Evolutionary conservation across 2,888 invertebrate genomes (phyloP), one percentile per base, ranked within the genome.

Genomic region (Stenotaenia linearis): DNA sequence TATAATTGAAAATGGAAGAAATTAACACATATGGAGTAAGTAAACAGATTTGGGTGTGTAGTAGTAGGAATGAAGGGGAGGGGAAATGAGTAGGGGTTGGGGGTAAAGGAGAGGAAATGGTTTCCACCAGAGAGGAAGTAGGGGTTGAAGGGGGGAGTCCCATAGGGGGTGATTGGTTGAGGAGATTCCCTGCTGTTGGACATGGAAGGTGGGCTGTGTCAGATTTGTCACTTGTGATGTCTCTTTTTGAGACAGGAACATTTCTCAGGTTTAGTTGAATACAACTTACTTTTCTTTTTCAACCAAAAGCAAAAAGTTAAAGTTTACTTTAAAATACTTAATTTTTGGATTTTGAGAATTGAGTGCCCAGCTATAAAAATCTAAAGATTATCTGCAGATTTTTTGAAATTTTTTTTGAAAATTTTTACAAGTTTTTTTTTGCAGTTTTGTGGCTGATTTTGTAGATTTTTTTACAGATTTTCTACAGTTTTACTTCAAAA

Each of bases 201-300:
- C 61, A 25, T 61, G 61, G 61, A 61, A 61, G 61, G 61, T 61
- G 61, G 61, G 61, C 61, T 61, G 61, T 61, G 61, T 61, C 61
- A 61, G 61, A 61, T 61, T 61, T 61, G 61, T 61, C 61, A 61
- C 61, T 61, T 61, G 61, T 61, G 61, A 61, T 61, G 61, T 61
- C 61, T 61, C 61, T 61, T 23, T 61, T 25, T 1, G 61, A 61
- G 61, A 61, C 61, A 61, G 61, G 12, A 7, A 61, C 61, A 61
- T 45, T 30, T 74, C 12, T 74, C 74, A 74, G 74, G 15, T 21
- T 25, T 74, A 69, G 69, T 69, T 69, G 28, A 69, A 69, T 69
- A 9, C 56, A 9, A 25, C 6, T 18, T 69, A 12, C 28, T 69
- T 69, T 69, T 69, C 32, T 75, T 75, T 32, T 75, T 28, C 18